phyloP scores from a whole-genome alignment of 2,888 invertebrate genomes.

The Plagodis pulveraria region DNA sequence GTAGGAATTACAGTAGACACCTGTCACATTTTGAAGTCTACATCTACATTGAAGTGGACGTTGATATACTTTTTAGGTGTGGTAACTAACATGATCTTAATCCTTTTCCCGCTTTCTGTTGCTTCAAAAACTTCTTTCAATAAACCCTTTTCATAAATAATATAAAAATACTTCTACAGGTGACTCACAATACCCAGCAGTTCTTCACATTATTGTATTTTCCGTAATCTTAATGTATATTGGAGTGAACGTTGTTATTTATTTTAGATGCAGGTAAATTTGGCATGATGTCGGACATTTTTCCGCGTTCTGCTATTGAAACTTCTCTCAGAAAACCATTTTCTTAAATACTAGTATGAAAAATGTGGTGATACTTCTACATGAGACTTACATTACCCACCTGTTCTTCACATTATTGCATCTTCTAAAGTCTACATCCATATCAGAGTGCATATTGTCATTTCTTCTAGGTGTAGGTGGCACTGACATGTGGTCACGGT shows the following conservation, averaged over 20 bases:
- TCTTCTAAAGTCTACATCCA: slow-evolving; percentile 73
- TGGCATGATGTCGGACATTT: too few species aligned
- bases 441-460: slow-evolving; percentile 50
- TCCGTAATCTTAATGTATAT: too few species aligned
- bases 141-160: neutral
- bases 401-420: slow-evolving; percentile 87
- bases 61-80: too few species aligned
- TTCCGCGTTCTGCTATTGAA: too few species aligned
- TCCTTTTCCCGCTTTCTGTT: too few species aligned
- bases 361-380: slow-evolving; percentile 9
- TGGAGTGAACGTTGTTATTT: too few species aligned
- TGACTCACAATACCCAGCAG: too few species aligned
- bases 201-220: slow-evolving; percentile 1
- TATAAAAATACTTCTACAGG: slow-evolving; percentile 22
- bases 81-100: too few species aligned
- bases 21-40: too few species aligned
- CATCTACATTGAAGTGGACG: too few species aligned
- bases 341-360: slow-evolving; percentile 15
- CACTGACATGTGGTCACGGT: slow-evolving; percentile 53
- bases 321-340: neutral
- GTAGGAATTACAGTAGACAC: too few species aligned
- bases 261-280: neutral
- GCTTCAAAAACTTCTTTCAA: neutral
- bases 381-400: slow-evolving; percentile 44
- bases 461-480: slow-evolving; percentile 46